These are phyloP conservation scores for Acestrorhynchus altus DNA, from an alignment of 2,797 vertebrate species.

Conservation along the genomic window DNA sequence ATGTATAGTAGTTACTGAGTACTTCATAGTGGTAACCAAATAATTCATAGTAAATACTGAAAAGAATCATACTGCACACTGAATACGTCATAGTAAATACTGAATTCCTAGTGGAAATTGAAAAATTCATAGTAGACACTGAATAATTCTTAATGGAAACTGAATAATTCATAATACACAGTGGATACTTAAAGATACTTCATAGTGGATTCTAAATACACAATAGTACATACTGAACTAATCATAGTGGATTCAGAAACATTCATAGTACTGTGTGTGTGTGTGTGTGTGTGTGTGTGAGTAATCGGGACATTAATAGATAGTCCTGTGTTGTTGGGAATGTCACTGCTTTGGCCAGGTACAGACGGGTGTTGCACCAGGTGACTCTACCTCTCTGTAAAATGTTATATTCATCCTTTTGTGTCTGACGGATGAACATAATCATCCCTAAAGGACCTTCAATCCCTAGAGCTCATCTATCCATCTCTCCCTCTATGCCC, in stretches of 20 bases:
- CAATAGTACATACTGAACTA: background rate
- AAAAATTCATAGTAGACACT: background rate
- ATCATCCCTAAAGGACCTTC: conserved; percentile 59
- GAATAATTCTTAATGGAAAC: background rate
- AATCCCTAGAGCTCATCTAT: conserved; percentile 71
- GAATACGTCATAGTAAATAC: background rate
- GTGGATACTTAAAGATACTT: no score
- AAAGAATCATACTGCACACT: background rate
- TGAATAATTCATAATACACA: background rate
- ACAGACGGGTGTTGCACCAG: background rate
- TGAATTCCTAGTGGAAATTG: background rate
- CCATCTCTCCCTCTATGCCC: conserved; percentile 57
- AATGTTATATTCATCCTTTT: conserved; percentile 72
- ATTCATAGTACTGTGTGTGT: no score
- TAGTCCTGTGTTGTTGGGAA: conserved; percentile 12
- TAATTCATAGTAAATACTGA: background rate
- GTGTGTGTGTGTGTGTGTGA: no score
- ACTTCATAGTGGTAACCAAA: background rate
- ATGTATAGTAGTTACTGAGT: background rate
- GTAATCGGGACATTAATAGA: background rate
- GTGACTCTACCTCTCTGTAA: conserved; percentile 69
- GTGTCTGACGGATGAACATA: conserved; percentile 71
- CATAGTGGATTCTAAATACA: background rate
- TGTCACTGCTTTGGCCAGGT: background rate
- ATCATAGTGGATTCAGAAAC: background rate